phyloP scores from a whole-genome alignment of 1,140 invertebrate genomes.

The Steinernema feltiae region DNA sequence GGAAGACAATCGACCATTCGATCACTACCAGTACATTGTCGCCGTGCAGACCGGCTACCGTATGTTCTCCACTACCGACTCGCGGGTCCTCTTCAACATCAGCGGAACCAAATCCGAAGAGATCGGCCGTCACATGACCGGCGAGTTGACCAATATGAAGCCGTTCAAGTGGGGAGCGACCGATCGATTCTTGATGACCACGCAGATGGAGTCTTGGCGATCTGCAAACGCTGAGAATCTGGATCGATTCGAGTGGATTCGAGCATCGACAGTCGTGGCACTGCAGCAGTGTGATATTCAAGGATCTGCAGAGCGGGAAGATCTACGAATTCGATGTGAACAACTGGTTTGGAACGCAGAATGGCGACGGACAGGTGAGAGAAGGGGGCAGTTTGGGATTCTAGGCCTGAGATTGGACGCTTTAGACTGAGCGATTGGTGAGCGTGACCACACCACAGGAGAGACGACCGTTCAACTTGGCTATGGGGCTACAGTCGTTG shows the following conservation, averaged over 20 bases:
- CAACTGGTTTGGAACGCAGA: conserved; percentile 64
- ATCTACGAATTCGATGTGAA: conserved; percentile 63
- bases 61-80: conserved; percentile 62
- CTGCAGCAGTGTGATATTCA: conserved; percentile 61
- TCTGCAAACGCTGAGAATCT: conserved; percentile 62
- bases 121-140: conserved; percentile 59
- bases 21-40: conserved; percentile 64
- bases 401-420: too few species aligned
- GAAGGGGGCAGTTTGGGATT: neutral
- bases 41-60: conserved; percentile 62
- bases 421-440: neutral
- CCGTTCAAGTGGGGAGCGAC: conserved; percentile 60
- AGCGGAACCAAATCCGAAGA: conserved; percentile 63
- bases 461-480: conserved; percentile 2
- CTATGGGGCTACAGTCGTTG: neutral
- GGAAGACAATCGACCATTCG: conserved; percentile 61
- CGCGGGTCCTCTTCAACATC: conserved; percentile 62
- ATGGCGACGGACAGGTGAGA: conserved; percentile 62
- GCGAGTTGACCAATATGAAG: conserved; percentile 24
- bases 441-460: neutral
- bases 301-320: conserved; percentile 63
- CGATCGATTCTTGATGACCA: conserved; percentile 63
- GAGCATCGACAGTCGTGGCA: conserved; percentile 63
- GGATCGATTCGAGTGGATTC: conserved; percentile 65
- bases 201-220: conserved; percentile 61